phyloP scores from a whole-genome alignment of 1,140 invertebrate genomes.

The Musca domestica region DNA sequence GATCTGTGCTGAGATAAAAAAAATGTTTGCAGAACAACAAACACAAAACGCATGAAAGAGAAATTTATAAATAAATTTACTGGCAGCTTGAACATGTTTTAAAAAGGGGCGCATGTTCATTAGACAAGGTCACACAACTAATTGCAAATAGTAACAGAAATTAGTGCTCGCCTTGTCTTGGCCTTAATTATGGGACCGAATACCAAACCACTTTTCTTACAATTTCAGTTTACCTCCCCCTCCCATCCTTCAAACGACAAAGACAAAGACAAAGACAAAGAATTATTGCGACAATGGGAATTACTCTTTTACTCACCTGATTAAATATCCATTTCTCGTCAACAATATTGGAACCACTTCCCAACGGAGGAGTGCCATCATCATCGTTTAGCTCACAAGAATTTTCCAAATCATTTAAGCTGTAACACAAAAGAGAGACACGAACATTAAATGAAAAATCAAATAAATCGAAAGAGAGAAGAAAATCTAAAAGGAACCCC shows the following conservation, averaged over 20 bases:
- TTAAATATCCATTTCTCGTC: conserved; percentile 52
- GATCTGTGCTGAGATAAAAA: no score
- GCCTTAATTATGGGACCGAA: no score
- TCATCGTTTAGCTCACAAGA: conserved; percentile 14
- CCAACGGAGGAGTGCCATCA: conserved; percentile 6
- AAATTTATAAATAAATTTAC: no score
- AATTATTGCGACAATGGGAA: conserved; percentile 10
- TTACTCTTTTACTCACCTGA: conserved; percentile 41
- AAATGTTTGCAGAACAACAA: no score
- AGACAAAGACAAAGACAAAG: not conserved
- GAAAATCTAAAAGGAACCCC: not conserved
- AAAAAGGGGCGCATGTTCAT: no score
- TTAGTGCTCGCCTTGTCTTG: no score
- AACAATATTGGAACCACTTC: conserved; percentile 43
- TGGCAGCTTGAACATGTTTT: no score
- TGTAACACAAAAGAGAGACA: conserved; percentile 15
- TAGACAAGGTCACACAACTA: no score
- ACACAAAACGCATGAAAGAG: no score
- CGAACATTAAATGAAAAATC: conserved; percentile 1
- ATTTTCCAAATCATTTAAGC: conserved; percentile 26
- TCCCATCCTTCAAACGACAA: not conserved
- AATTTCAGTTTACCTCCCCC: no score
- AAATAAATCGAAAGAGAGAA: conserved; percentile 7
- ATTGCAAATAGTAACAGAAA: no score
- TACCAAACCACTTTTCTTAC: no score